Conservation (phyloP, 2,797 vertebrate species). For the Parotocinclus haroldoi region DNA sequence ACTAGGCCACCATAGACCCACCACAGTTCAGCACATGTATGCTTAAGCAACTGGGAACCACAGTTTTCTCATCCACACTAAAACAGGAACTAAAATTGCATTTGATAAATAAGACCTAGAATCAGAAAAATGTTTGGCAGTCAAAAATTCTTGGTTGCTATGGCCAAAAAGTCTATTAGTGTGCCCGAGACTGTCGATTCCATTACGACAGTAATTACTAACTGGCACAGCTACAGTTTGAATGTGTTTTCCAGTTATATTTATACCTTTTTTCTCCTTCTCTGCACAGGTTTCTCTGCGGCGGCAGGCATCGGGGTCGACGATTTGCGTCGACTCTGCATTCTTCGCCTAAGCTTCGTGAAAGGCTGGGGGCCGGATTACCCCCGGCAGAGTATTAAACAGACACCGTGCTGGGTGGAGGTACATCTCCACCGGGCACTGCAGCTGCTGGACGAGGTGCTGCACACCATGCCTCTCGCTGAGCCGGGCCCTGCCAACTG, state of each 20-base stretch:
- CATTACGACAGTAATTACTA: too few relatives aligned
- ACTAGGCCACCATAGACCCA: not conserved
- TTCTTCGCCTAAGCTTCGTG: constrained; percentile 76
- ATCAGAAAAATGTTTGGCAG: too few relatives aligned
- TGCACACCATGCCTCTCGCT: constrained; percentile 70
- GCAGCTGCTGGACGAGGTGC: constrained; percentile 78
- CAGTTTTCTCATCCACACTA: too few relatives aligned
- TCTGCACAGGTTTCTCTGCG: constrained; percentile 59
- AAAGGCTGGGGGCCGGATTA: constrained; percentile 82
- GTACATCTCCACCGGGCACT: constrained; percentile 76
- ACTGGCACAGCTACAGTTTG: too few relatives aligned
- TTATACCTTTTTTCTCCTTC: not conserved
- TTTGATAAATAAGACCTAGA: too few relatives aligned
- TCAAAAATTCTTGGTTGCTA: too few relatives aligned
- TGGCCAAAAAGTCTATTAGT: too few relatives aligned
- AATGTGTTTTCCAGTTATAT: too few relatives aligned
- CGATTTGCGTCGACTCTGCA: constrained; percentile 73
- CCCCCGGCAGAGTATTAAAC: constrained; percentile 76
- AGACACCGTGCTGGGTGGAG: constrained; percentile 81
- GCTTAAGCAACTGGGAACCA: too few relatives aligned
- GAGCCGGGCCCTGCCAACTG: constrained; percentile 53
- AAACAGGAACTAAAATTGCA: too few relatives aligned
- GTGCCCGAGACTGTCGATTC: too few relatives aligned
- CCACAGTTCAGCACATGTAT: too few relatives aligned
- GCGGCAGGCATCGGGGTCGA: constrained; percentile 72